phyloP scores from a whole-genome alignment of 2,797 vertebrate species.

The Bradypodion pumilum region DNA sequence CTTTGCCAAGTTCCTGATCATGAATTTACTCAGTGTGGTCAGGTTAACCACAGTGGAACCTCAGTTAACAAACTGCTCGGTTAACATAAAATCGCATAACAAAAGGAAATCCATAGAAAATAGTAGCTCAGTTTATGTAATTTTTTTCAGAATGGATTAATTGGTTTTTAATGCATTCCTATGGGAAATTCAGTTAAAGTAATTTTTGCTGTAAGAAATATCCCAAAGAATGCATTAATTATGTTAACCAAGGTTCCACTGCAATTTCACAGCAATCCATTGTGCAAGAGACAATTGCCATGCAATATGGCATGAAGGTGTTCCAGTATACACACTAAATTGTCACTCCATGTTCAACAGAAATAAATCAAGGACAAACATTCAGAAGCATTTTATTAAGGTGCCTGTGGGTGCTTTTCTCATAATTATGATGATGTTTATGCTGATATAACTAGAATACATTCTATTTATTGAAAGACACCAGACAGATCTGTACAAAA shows the following conservation, averaged over 20 bases:
- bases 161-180: too few species aligned
- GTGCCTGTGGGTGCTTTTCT: neutral
- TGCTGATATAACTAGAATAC: neutral
- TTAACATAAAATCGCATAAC: too few species aligned
- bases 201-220: too few species aligned
- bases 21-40: neutral
- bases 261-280: constrained; percentile 15
- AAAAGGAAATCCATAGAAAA: too few species aligned
- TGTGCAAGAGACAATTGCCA: neutral
- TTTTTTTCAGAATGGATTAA: too few species aligned
- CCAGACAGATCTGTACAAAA: neutral
- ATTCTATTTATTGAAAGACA: constrained; percentile 23
- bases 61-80: too few species aligned
- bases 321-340: neutral
- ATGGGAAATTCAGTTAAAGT: too few species aligned
- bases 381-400: neutral
- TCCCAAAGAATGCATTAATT: too few species aligned
- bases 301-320: neutral
- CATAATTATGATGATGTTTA: neutral
- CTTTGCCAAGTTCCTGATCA: neutral
- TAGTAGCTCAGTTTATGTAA: too few species aligned
- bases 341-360: neutral
- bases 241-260: too few species aligned
- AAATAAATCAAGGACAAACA: neutral
- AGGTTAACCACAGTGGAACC: too few species aligned